Percentiles rank a stretch among this genome's conserved stretches.
These are phyloP conservation scores for Stichopus horrens DNA, from an alignment of 53 echinoderm and acorn worm species.

Conservation along the genomic window DNA sequence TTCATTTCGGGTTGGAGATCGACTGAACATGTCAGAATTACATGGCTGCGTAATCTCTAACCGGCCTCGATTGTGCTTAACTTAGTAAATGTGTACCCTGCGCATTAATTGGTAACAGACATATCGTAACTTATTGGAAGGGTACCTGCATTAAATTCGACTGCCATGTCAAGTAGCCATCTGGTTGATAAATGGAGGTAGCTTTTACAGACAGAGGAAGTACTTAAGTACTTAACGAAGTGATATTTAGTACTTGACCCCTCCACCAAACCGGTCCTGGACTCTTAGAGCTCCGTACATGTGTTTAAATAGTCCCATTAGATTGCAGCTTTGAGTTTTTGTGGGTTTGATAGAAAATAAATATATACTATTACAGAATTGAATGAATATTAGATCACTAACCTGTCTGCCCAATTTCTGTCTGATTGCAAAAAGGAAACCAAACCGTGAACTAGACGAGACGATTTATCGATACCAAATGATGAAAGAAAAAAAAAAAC, in stretches of 20 bases:
- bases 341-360: too few relatives aligned
- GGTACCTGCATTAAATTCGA: conserved; percentile 24
- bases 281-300: background rate
- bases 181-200: conserved; percentile 11
- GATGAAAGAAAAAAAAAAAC: too few relatives aligned
- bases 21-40: too few relatives aligned
- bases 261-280: background rate
- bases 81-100: too few relatives aligned
- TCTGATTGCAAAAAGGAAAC: background rate
- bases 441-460: background rate
- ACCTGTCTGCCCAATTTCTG: background rate
- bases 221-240: conserved; percentile 21
- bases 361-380: too few relatives aligned
- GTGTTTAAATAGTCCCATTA: background rate
- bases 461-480: too few relatives aligned
- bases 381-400: background rate
- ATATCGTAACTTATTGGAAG: background rate
- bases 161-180: conserved; percentile 14
- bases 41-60: too few relatives aligned
- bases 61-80: too few relatives aligned
- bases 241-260: conserved; percentile 36
- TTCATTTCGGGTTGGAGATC: too few relatives aligned
- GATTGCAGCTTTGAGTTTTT: background rate
- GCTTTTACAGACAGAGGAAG: conserved; percentile 31
- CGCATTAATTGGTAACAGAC: too few relatives aligned